Evolutionary conservation across 2,113 vertebrate genomes (phyloP), one percentile per base, ranked within the genome.

Genomic region (Engraulis encrasicolus): DNA sequence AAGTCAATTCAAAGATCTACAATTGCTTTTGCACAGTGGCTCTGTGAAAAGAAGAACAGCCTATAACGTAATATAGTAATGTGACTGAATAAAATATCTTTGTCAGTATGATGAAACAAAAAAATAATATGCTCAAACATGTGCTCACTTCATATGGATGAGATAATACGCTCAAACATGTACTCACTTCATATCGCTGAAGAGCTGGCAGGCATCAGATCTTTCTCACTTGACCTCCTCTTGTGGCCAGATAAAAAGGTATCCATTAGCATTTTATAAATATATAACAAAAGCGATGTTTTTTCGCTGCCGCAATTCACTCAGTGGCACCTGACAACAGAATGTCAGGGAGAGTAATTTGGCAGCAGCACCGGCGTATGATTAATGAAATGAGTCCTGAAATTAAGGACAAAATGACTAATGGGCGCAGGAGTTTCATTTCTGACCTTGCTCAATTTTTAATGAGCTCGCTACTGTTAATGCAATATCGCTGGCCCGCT

Each of bases 401-500:
- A 94, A 93, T 93, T 91, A 92, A 91, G 87, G 89, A 90, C 93
- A 91, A 91, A 92, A 94, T 95, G 93, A 95, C 89, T 91, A 94
- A 95, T 94, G 91, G 91, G 89, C 82, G 88, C 89, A 92, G 81
- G 83, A 87, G 91, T 90, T 94, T 93, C 90, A 93, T 93, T 94
- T 91, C 91, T 94, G 94, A 94, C 94, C 94, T 93, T 92, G 92
- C 86, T 95, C 80, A 93, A 96, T 95, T 94, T 92, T 95, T 96
- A 93, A 96, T 95, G 91, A 95, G 92, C 92, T 91, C 88, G 81
- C 89, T 89, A 90, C 82, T 85, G 84, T 84, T 85, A 85, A 34
- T 86, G 81, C 87, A 81, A 85, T 83, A 92, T 86, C 85, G 89
- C 91, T 91, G 88, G 86, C 85, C 84, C 85, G 71, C 92, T 90